A percentile compares a stretch with the other conserved stretches of the same genome.
phyloP scores from a whole-genome alignment of 2,888 invertebrate genomes.

The Oscheius sp. region DNA sequence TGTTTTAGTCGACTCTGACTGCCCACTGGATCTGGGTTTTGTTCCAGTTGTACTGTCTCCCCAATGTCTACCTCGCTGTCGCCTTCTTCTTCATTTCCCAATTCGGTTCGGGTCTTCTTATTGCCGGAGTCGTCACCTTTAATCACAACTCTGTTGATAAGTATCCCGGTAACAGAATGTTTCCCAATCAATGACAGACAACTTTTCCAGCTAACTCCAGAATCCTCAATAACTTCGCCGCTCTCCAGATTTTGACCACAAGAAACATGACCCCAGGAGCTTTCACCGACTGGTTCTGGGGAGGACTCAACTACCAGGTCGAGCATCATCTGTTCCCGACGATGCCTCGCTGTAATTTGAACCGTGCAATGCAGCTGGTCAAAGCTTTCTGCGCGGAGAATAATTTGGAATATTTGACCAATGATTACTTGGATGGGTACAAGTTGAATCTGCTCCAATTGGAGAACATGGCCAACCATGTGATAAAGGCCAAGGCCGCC shows the following conservation, averaged over 20 bases:
- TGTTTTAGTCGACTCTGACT: conserved; percentile 50
- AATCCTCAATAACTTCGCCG: conserved; percentile 71
- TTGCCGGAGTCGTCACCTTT: conserved; percentile 71
- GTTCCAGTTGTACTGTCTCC: conserved; percentile 66
- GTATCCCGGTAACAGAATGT: conserved; percentile 59
- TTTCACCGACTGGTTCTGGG: conserved; percentile 72
- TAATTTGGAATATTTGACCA: conserved; percentile 64
- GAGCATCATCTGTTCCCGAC: conserved; percentile 73
- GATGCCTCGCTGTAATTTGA: conserved; percentile 71
- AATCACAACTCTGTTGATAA: conserved; percentile 72
- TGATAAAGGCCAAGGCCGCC: conserved; percentile 39
- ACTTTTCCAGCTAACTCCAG: conserved; percentile 63
- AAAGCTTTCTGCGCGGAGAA: conserved; percentile 66
- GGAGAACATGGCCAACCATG: conserved; percentile 67
- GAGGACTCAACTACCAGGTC: conserved; percentile 71
- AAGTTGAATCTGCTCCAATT: conserved; percentile 60
- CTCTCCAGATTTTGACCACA: conserved; percentile 71
- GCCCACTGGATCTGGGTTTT: conserved; percentile 69
- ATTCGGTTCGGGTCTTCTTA: conserved; percentile 62
- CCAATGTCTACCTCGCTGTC: conserved; percentile 55
- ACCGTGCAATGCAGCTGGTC: conserved; percentile 57
- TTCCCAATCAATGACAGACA: not conserved
- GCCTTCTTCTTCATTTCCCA: conserved; percentile 68
- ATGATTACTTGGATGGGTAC: conserved; percentile 70
- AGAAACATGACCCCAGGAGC: conserved; percentile 70